phyloP scores from a whole-genome alignment of 2,113 vertebrate species.

The Panthera leo region DNA sequence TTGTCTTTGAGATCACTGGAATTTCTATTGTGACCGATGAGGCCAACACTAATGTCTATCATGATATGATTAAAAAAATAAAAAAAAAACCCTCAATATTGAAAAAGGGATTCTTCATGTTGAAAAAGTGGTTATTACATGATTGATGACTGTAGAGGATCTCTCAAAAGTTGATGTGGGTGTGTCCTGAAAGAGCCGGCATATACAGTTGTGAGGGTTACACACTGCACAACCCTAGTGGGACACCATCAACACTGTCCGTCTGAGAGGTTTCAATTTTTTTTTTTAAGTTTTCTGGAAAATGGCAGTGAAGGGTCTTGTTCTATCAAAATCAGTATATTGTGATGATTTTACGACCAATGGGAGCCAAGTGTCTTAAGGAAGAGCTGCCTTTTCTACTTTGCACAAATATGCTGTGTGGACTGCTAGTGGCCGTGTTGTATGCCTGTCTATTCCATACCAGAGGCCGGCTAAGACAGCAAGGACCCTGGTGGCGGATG shows the following conservation, averaged over 20 bases:
- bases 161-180: background rate
- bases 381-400: background rate
- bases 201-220: background rate
- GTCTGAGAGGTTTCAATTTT: background rate
- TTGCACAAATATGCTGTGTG: background rate
- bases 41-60: background rate
- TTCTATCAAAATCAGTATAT: background rate
- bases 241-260: too few species aligned
- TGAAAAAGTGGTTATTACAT: background rate
- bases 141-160: background rate
- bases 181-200: background rate
- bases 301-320: background rate
- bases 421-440: too few species aligned
- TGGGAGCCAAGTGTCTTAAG: background rate
- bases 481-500: too few species aligned
- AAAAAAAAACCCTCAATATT: background rate
- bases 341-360: background rate
- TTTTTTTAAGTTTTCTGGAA: background rate
- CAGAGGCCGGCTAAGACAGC: background rate
- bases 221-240: background rate
- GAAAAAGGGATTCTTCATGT: background rate
- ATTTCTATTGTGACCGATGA: background rate
- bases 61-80: background rate
- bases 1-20: background rate
- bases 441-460: fast-evolving